Base-by-base conservation (phyloP, 2,888 invertebrate species). In the Heteromyza rotundicornis region DNA sequence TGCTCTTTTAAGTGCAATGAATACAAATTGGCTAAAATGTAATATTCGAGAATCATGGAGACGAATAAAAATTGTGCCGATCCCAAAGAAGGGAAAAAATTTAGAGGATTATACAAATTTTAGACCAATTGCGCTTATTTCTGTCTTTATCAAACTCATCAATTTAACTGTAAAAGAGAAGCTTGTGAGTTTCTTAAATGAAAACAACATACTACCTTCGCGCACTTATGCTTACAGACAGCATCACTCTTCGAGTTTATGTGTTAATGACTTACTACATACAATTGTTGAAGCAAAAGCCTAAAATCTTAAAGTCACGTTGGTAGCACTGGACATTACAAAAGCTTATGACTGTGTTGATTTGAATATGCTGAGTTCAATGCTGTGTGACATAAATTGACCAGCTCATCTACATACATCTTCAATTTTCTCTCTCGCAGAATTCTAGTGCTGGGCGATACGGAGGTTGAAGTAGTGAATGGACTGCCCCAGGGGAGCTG, bases 171-270 rank as follows among this genome's bases (percentile, higher is more conserved):
- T 50, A 7, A 50, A 50, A 20, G 50, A 50, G 5, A 50, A 20
- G 14, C 19, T 50, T 19, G 12, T 16, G 12, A 20, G 2, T 3
- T 50, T 20, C 20, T 7, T 44, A 8, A 16, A 19, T 23, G 23
- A 44, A 40, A 24, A 2, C 10, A 22, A 22, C 36, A 22, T 44
- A 1, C 24, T 56, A 3, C 44, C 56, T 7, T 2, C 2, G 7
- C 14, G 44, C 14, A n/a, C 44, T n/a, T 56, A 23, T 56, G 56
- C 56, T 12, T 56, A 56, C 44, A 56, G 44, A n/a, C n/a, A n/a
- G n/a, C n/a, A n/a, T n/a, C n/a, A n/a, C n/a, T n/a, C n/a, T n/a
- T n/a, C n/a, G n/a, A n/a, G n/a, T n/a, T n/a, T n/a, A n/a, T n/a
- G n/a, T n/a, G n/a, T n/a, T n/a, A n/a, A n/a, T n/a, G n/a, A n/a